Percentiles rank a stretch among this genome's conserved stretches.
These are phyloP conservation scores for Drosophila helvetica DNA, from an alignment of 2,888 invertebrate genomes.

Conservation along the genomic window DNA sequence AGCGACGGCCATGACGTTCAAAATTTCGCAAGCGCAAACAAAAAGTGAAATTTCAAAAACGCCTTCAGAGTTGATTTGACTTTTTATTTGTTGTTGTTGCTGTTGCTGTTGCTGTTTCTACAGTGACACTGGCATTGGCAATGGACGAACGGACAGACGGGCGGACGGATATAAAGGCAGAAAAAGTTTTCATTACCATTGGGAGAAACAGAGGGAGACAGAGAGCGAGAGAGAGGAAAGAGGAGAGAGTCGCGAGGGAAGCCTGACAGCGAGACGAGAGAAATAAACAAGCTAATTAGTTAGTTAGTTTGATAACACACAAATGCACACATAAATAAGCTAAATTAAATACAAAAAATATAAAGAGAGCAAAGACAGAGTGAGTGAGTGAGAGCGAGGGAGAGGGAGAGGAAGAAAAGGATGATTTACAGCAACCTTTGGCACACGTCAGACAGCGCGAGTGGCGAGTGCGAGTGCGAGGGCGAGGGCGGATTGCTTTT, in stretches of 20 bases:
- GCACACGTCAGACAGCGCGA: conserved; percentile 6
- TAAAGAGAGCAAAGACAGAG: not conserved
- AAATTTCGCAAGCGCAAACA: conserved; percentile 39
- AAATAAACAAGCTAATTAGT: conserved; percentile 48
- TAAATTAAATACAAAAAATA: not conserved
- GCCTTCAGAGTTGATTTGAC: conserved; percentile 29
- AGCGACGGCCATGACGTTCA: conserved; percentile 35
- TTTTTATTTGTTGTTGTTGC: conserved; percentile 15
- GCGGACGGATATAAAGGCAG: not conserved
- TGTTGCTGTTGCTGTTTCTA: conserved; percentile 1
- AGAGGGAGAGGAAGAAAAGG: not conserved
- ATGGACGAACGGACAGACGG: conserved; percentile 20
- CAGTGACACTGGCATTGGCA: conserved; percentile 52
- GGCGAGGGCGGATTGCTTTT: not conserved
- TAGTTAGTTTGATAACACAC: conserved; percentile 45
- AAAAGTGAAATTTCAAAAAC: conserved; percentile 46
- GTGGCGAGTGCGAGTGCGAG: not conserved
- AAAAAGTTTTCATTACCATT: conserved; percentile 39
- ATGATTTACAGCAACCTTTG: conserved; percentile 9
- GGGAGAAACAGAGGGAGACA: not conserved
- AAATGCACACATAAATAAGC: conserved; percentile 23
- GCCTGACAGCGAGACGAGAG: conserved; percentile 8
- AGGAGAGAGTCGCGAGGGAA: not conserved
- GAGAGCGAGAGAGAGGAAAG: conserved; percentile 7
- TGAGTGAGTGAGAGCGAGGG: not conserved